Evolutionary conservation across 1,140 invertebrate species (phyloP).

Genomic region (Drosophila kanapiae): DNA sequence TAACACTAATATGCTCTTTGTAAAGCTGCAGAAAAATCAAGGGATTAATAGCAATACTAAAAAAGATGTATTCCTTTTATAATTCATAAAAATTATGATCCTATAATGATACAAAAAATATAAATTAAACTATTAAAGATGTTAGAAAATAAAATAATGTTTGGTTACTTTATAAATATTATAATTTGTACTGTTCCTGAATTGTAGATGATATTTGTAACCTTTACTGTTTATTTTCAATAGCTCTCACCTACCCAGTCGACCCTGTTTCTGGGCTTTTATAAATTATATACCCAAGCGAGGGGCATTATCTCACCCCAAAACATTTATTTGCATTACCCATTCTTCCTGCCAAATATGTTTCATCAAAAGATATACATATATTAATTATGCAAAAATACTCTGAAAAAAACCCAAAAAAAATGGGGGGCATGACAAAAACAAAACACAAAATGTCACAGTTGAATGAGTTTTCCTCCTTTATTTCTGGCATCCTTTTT

Average conservation of each 20-base stretch:
- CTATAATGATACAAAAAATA: too few relatives aligned
- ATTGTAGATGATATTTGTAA: neutral
- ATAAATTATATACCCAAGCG: constrained; percentile 6
- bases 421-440: constrained; percentile 37
- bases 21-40: neutral
- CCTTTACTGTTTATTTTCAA: too few relatives aligned
- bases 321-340: constrained; percentile 74
- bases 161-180: too few relatives aligned
- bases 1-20: neutral
- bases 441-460: constrained; percentile 63
- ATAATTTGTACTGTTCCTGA: too few relatives aligned
- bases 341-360: constrained; percentile 65
- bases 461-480: constrained; percentile 69
- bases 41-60: too few relatives aligned
- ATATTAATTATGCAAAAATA: constrained; percentile 75
- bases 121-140: too few relatives aligned
- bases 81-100: too few relatives aligned
- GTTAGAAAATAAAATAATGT: too few relatives aligned
- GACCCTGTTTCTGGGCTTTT: neutral
- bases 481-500: constrained; percentile 41
- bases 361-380: constrained; percentile 66
- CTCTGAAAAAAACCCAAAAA: constrained; percentile 20
- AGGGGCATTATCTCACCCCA: constrained; percentile 44
- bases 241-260: constrained; percentile 1
- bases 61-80: too few relatives aligned